Conservation (phyloP, 2,797 vertebrate species). For the Phalanger gymnotis region DNA sequence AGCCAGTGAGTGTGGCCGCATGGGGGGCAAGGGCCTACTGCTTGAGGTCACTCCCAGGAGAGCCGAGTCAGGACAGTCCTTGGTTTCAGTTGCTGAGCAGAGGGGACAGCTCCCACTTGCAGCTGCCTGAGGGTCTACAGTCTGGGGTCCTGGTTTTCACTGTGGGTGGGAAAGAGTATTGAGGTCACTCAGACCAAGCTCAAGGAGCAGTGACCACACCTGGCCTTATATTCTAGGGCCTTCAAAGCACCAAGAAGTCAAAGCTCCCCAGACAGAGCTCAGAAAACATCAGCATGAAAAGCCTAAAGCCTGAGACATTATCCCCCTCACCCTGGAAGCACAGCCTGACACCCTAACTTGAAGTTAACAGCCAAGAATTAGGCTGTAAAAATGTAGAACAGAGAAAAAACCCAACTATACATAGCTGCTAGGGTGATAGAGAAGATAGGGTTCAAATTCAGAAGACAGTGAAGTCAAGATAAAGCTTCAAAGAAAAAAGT, state of each 20-base stretch:
- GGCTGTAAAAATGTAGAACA: neutral
- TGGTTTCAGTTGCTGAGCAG: neutral
- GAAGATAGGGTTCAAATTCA: neutral
- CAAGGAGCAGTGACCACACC: neutral
- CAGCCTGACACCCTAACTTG: neutral
- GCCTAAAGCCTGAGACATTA: neutral
- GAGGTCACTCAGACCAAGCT: neutral
- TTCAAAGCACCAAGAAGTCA: neutral
- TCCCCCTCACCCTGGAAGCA: neutral
- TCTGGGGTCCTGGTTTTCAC: neutral
- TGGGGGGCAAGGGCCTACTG: fast-evolving
- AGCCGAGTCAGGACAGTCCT: neutral
- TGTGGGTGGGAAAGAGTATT: neutral
- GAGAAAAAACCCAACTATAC: neutral
- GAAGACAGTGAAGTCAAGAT: neutral
- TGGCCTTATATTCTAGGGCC: neutral
- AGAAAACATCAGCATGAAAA: neutral
- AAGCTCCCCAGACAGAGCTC: neutral
- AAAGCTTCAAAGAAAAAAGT: neutral
- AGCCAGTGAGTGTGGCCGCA: neutral
- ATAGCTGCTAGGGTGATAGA: neutral
- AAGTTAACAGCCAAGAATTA: neutral
- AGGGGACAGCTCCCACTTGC: neutral
- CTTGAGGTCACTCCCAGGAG: neutral
- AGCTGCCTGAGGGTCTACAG: neutral